These are phyloP conservation scores for Willowsia nigromaculata DNA, from an alignment of 2,888 invertebrate genomes.

Conservation along the genomic window DNA sequence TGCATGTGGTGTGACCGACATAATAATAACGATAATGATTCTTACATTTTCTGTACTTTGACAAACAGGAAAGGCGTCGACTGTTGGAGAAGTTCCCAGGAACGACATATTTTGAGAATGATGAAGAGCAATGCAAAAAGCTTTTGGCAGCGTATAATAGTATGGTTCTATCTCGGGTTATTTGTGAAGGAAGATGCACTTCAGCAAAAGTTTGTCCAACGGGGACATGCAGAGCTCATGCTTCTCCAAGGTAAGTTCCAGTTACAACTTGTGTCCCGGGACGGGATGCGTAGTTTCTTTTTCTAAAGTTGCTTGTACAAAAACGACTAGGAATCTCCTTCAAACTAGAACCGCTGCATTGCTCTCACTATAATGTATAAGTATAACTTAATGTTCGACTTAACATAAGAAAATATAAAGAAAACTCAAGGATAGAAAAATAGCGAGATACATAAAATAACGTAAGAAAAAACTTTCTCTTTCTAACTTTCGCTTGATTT, in stretches of 20 bases:
- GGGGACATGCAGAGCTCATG: conserved; percentile 83
- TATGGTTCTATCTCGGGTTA: conserved; percentile 87
- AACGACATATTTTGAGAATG: conserved; percentile 86
- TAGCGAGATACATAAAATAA: background rate
- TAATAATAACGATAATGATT: background rate
- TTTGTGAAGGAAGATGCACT: conserved; percentile 92
- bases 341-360: too few species aligned
- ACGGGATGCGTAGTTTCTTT: background rate
- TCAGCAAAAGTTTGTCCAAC: conserved; percentile 93
- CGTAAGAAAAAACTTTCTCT: background rate
- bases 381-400: too few species aligned
- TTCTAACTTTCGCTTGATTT: background rate
- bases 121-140: conserved; percentile 87
- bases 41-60: conserved; percentile 71
- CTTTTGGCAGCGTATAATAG: conserved; percentile 92
- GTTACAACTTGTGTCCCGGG: background rate
- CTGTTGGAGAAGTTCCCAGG: conserved; percentile 92
- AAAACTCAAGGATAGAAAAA: background rate
- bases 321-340: too few species aligned
- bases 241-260: conserved; percentile 69
- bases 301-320: background rate
- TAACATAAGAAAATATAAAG: background rate
- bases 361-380: too few species aligned
- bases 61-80: conserved; percentile 88
- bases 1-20: background rate